Percentiles rank a stretch among this genome's conserved stretches.
phyloP scores from a whole-genome alignment of 1,140 invertebrate species.

The Hylyphantes graminicola region DNA sequence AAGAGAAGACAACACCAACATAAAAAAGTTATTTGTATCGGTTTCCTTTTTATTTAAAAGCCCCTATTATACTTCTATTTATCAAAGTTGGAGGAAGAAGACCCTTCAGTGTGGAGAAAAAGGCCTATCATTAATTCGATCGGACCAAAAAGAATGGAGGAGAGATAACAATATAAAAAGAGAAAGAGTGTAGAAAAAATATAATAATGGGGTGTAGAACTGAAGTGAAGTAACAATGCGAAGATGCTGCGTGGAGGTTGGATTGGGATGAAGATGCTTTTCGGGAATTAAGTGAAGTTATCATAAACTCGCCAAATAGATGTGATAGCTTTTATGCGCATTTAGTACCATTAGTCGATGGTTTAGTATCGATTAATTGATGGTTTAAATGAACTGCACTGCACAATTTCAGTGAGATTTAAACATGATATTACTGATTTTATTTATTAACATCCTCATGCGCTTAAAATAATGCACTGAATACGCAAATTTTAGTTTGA shows the following conservation, averaged over 20 bases:
- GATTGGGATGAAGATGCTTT: constrained; percentile 24
- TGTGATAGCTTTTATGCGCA: too few relatives aligned
- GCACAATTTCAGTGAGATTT: too few relatives aligned
- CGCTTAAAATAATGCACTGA: too few relatives aligned
- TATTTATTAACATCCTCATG: too few relatives aligned
- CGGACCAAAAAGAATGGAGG: constrained; percentile 15
- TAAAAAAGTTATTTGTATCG: constrained; percentile 25
- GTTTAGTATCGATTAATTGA: too few relatives aligned
- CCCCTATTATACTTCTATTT: constrained; percentile 51
- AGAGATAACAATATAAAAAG: not conserved
- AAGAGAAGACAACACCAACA: constrained; percentile 22
- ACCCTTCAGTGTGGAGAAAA: constrained; percentile 16
- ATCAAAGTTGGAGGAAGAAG: constrained; percentile 30
- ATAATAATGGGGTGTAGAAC: constrained; percentile 12
- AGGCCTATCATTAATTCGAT: constrained; percentile 50
- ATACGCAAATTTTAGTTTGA: too few relatives aligned
- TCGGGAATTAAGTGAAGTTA: too few relatives aligned
- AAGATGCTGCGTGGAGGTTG: constrained; percentile 3
- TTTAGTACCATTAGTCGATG: too few relatives aligned
- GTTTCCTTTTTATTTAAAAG: constrained; percentile 24
- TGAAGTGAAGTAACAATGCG: constrained; percentile 20
- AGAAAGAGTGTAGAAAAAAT: constrained; percentile 6
- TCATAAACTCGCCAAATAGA: too few relatives aligned
- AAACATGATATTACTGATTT: too few relatives aligned
- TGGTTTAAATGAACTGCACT: too few relatives aligned